These are phyloP conservation scores for Ailurus styani DNA, from an alignment of 2,113 vertebrate species.

Conservation along the genomic window DNA sequence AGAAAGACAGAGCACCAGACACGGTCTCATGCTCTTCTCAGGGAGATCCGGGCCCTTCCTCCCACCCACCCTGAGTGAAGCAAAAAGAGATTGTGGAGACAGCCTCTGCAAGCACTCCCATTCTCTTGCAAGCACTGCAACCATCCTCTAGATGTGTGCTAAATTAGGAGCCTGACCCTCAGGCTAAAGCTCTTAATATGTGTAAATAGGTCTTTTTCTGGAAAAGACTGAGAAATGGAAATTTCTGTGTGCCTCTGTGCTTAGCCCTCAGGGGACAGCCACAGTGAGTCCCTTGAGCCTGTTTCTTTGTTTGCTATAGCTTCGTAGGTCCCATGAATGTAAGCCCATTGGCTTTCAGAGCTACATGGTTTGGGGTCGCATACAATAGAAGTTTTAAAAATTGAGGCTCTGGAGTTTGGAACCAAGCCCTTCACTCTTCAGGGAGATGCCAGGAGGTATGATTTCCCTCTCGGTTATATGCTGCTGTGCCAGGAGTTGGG, in stretches of 20 bases:
- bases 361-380: neutral
- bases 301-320: neutral
- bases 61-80: neutral
- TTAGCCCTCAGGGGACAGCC: neutral
- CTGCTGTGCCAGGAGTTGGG: neutral
- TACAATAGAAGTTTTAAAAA: neutral
- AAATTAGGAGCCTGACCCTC: neutral
- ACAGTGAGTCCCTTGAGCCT: neutral
- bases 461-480: neutral
- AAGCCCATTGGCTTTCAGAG: neutral
- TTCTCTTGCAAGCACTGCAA: neutral
- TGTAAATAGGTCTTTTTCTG: neutral
- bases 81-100: neutral
- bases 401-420: neutral
- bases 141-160: neutral
- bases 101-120: neutral
- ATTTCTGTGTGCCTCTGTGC: neutral
- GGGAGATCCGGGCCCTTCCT: neutral
- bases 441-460: neutral
- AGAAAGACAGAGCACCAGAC: neutral
- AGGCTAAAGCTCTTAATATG: neutral
- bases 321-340: neutral
- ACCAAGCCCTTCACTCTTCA: neutral
- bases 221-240: neutral
- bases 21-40: neutral